Base-by-base conservation (phyloP, 2,888 invertebrate species). In the Meliscaeva auricollis region DNA sequence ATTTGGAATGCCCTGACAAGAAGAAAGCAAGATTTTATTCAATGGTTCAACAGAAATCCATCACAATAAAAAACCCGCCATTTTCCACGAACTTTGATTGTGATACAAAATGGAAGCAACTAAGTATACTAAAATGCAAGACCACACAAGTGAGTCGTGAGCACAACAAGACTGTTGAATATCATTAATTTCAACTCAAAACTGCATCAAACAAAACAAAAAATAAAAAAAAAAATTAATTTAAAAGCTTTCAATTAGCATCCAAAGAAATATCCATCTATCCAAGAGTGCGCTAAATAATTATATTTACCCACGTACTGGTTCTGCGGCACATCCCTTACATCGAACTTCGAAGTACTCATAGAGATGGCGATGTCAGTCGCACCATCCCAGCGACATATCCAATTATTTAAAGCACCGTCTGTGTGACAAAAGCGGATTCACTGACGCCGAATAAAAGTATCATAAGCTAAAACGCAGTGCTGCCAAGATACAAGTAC, bases 401-500 rank as follows among this genome's bases (percentile, higher is more conserved):
- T 85, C 85, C 85, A 85, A 85, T 85, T 85, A 85, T 81, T 85
- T 58, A 77, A 85, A 81, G 81, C 73, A 80, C 80, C 81, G 73
- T 81, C 85, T 85, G 66, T 80, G 81, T 73, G 76, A 77, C 81
- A 81, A 85, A 81, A 81, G 81, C 72, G 80, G 85, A 85, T 85
- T 76, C 85, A 80, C 73, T 85, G 81, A 77, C 73, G 80, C 76
- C 72, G 69, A 85, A 80, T 80, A 73, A 85, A 81, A 85, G 85
- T 85, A 85, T 85, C 77, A 81, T 81, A 81, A 85, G 85, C 80
- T 85, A 77, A 66, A 81, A 77, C 69, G 62, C 77, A 68, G 72
- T 60, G 69, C 73, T 52, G 74, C 50, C 66, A 32, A 66, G 50
- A 66, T 35, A 66, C 66, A 66, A 66, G 66, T 4, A 41, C 22